Evolutionary conservation across 2,113 vertebrate genomes (phyloP), one percentile per base, ranked within the genome.

Genomic region (Oryzias melastigma): DNA sequence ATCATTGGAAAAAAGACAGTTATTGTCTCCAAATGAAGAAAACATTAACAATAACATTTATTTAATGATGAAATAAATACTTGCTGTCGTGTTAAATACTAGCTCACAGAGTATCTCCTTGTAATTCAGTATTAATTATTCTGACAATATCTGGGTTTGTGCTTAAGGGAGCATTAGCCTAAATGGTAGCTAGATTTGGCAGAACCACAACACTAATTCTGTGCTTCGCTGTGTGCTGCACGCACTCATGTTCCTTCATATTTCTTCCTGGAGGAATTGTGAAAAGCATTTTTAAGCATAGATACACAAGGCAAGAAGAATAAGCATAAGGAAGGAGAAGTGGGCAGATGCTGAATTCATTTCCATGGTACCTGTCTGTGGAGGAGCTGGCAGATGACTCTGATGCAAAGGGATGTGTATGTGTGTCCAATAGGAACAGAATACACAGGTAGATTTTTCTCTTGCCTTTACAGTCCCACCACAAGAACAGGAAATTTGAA

Each of bases 161-260:
- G 14, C 19, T 47, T 18, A 19, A 47, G 63, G 55, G 40, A 62
- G 35, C 67, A 70, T 58, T 59, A 16, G 16, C 20, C 4, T 18
- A 80, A 85, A 83, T 46, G 60, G 68, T 56, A 64, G 63, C 75
- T 85, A 77, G 80, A 81, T 87, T 82, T 77, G 73, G 75, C 67
- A 73, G 78, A 81, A 72, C 43, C 44, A 58, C 65, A 77, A 54
- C 74, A 65, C 60, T 80, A 71, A 75, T 76, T 60, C 62, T 52
- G 67, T 64, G 67, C 50, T 54, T 77, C 77, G 55, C 29, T 65
- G 55, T 81, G 47, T 64, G 63, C 42, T 58, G 42, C 1, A 14
- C 52, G 55, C 61, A 64, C 76, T 81, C 72, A 49, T 77, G 53
- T 71, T 63, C 62, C 71, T 62, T 19, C 18, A 17, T 72, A 35